phyloP scores from a whole-genome alignment of 2,113 vertebrate genomes.

The Ellobius talpinus region DNA sequence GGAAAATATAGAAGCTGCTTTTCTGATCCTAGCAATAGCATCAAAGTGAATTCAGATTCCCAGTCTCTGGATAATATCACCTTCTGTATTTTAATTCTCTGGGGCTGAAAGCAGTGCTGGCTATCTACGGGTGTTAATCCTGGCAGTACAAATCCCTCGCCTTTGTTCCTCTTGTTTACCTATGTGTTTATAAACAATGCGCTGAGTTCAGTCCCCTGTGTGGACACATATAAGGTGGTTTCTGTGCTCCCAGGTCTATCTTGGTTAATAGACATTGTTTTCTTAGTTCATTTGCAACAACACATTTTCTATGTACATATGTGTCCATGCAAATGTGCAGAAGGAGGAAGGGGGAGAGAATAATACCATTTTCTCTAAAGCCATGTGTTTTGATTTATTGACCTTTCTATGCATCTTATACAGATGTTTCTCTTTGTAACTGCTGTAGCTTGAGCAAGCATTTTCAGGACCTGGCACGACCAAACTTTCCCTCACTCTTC shows the following conservation, averaged over 20 bases:
- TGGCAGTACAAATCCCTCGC: neutral
- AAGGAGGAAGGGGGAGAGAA: neutral
- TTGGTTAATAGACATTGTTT: neutral
- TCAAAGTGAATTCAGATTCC: neutral
- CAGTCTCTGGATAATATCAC: neutral
- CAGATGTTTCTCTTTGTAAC: neutral
- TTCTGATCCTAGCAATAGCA: neutral
- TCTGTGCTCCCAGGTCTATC: neutral
- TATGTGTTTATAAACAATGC: neutral
- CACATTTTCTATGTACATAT: neutral
- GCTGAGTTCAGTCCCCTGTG: neutral
- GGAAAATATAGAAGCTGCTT: neutral
- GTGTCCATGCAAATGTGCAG: no score
- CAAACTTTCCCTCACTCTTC: neutral
- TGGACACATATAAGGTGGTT: neutral
- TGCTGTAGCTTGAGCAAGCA: neutral
- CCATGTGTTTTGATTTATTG: neutral
- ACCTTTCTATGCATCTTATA: neutral
- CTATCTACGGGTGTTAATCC: neutral
- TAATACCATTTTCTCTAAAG: neutral
- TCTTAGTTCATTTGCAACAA: neutral
- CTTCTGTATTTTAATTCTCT: neutral
- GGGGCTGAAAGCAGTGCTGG: neutral
- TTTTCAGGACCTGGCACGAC: neutral
- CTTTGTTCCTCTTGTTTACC: slow-evolving; percentile 5